Evolutionary conservation across 2,113 vertebrate species (phyloP).

Genomic region (Gobius niger): DNA sequence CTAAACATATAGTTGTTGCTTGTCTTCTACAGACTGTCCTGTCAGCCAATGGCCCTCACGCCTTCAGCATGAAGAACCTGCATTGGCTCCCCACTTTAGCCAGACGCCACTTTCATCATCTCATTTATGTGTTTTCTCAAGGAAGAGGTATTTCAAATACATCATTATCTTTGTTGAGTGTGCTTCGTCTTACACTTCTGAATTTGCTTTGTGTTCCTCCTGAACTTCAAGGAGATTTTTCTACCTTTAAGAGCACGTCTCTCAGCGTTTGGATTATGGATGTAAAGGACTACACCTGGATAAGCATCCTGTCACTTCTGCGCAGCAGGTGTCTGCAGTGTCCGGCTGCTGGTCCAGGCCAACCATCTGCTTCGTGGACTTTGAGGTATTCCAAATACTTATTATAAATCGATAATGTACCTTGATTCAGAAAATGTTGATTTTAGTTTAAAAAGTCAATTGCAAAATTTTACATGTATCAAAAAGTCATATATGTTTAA

Average conservation of each 20-base stretch:
- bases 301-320: not conserved
- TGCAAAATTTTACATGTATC: too few relatives aligned
- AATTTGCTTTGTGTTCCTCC: not conserved
- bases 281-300: not conserved
- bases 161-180: not conserved
- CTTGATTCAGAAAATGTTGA: too few relatives aligned
- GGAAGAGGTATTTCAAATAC: not conserved
- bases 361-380: not conserved
- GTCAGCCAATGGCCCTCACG: not conserved
- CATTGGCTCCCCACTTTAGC: not conserved
- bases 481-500: too few relatives aligned
- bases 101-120: not conserved
- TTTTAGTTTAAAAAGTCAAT: too few relatives aligned
- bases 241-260: not conserved
- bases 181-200: not conserved
- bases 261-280: not conserved
- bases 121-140: not conserved
- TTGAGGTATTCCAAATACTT: not conserved
- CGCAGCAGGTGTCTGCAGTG: not conserved
- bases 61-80: not conserved
- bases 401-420: too few relatives aligned
- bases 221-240: not conserved
- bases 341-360: not conserved
- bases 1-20: not conserved
- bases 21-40: not conserved